Evolutionary conservation across 1,140 invertebrate species (phyloP).

Genomic region (Mylabris phalerata): DNA sequence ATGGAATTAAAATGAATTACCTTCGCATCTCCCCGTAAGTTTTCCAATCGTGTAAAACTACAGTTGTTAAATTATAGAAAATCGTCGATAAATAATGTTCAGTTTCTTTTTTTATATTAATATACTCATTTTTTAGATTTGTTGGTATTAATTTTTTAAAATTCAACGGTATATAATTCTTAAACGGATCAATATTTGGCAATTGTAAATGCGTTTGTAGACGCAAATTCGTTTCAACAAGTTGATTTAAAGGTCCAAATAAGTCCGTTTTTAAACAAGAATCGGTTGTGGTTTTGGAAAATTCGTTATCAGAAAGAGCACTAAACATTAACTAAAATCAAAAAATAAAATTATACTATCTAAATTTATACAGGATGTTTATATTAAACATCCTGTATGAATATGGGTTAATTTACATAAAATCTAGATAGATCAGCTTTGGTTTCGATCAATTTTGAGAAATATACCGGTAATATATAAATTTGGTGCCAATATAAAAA

Average conservation of each 20-base stretch:
- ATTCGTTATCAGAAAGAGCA: slow-evolving; percentile 55
- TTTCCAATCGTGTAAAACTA: slow-evolving; percentile 95
- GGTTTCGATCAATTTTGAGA: slow-evolving; percentile 60
- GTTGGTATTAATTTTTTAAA: slow-evolving; percentile 31
- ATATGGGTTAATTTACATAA: slow-evolving; percentile 44
- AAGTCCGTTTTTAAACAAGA: slow-evolving; percentile 47
- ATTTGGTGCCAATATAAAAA: slow-evolving; percentile 80
- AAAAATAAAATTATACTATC: slow-evolving; percentile 6
- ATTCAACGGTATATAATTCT: slow-evolving; percentile 29
- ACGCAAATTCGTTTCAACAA: slow-evolving; percentile 86
- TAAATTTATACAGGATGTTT: too few relatives aligned
- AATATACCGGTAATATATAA: slow-evolving; percentile 64
- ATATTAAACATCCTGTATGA: too few relatives aligned
- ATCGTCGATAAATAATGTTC: slow-evolving; percentile 91
- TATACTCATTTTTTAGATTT: slow-evolving; percentile 29
- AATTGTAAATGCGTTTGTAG: slow-evolving; percentile 84
- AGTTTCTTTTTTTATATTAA: slow-evolving; percentile 51
- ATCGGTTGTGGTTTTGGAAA: slow-evolving; percentile 28
- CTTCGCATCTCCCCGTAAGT: slow-evolving; percentile 95
- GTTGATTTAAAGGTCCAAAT: slow-evolving; percentile 69
- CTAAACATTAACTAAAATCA: slow-evolving; percentile 56
- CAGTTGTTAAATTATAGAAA: slow-evolving; percentile 96
- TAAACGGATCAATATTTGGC: slow-evolving; percentile 49
- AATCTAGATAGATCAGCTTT: slow-evolving; percentile 55
- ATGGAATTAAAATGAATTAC: slow-evolving; percentile 12